A percentile compares a stretch with the other conserved stretches of the same genome.
These are phyloP conservation scores for Etia nguti DNA, from an alignment of 2,113 vertebrate species.

Conservation along the genomic window DNA sequence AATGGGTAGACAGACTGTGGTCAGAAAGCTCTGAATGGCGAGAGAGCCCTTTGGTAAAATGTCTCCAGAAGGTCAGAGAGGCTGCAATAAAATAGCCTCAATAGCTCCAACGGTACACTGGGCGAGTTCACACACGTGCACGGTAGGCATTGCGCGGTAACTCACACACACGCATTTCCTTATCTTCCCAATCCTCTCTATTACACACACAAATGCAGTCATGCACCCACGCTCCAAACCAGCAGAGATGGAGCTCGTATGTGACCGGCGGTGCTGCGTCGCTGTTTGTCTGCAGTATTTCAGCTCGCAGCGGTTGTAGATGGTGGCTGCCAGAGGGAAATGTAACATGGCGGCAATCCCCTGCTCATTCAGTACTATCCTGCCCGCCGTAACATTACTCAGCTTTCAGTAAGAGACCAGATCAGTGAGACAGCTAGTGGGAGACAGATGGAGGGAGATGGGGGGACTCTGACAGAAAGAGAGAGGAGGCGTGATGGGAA, in stretches of 20 bases:
- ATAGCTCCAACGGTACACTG: constrained; percentile 31
- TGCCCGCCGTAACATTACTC: constrained; percentile 50
- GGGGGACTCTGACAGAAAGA: constrained; percentile 10
- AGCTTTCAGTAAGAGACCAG: constrained; percentile 33
- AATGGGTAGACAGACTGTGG: constrained; percentile 48
- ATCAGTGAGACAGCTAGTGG: constrained; percentile 33
- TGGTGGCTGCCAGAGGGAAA: constrained; percentile 37
- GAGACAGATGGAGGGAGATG: constrained; percentile 24
- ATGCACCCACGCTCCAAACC: background rate
- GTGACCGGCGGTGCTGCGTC: background rate
- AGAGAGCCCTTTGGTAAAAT: constrained; percentile 63
- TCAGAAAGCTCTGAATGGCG: constrained; percentile 38
- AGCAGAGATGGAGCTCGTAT: background rate
- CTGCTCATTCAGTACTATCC: constrained; percentile 40
- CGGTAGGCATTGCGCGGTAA: background rate
- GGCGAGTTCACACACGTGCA: background rate
- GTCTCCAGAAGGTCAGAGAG: constrained; percentile 64
- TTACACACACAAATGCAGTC: background rate
- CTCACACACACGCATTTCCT: background rate
- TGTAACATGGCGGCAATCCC: constrained; percentile 44
- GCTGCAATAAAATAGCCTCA: constrained; percentile 33
- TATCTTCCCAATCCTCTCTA: background rate
- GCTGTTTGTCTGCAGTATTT: constrained; percentile 23
- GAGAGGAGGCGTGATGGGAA: constrained; percentile 29
- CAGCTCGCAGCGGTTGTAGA: background rate